Percentiles rank a stretch among this genome's conserved stretches.
phyloP scores from a whole-genome alignment of 2,113 vertebrate species.

The Lasiurus borealis region DNA sequence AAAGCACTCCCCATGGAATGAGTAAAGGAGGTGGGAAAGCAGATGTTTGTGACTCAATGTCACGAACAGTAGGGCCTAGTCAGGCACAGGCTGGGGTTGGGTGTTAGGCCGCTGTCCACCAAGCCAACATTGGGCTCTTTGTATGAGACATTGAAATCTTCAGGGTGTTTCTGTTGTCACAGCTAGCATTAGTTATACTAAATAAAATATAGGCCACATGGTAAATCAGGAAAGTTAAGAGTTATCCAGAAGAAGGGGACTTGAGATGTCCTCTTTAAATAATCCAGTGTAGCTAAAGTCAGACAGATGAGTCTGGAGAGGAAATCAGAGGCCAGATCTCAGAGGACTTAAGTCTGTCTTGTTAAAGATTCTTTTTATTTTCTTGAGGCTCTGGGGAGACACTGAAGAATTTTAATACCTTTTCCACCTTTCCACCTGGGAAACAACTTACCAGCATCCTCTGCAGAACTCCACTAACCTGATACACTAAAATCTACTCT shows the following conservation, averaged over 20 bases:
- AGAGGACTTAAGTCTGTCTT: constrained; percentile 67
- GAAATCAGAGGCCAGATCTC: constrained; percentile 73
- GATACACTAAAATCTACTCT: constrained; percentile 53
- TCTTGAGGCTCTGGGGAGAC: constrained; percentile 73
- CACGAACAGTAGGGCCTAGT: rapidly evolving
- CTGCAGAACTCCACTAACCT: constrained; percentile 61
- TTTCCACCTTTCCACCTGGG: constrained; percentile 80
- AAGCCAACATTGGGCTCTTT: neutral
- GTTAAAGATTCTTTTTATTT: constrained; percentile 30
- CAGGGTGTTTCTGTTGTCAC: neutral
- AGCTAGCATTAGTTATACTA: neutral
- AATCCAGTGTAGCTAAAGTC: constrained; percentile 29
- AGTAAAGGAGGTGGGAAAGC: neutral
- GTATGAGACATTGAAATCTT: neutral
- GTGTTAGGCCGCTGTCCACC: rapidly evolving
- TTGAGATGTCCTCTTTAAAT: neutral
- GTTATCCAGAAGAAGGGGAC: constrained; percentile 17
- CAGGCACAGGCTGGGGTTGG: rapidly evolving
- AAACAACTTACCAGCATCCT: constrained; percentile 71
- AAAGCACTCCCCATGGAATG: neutral
- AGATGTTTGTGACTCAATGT: neutral
- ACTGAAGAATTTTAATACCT: constrained; percentile 82
- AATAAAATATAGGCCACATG: neutral
- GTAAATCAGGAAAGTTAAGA: neutral
- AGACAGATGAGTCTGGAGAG: constrained; percentile 80